Conservation (phyloP, 2,888 invertebrate genomes). For the Artemia sinica region DNA sequence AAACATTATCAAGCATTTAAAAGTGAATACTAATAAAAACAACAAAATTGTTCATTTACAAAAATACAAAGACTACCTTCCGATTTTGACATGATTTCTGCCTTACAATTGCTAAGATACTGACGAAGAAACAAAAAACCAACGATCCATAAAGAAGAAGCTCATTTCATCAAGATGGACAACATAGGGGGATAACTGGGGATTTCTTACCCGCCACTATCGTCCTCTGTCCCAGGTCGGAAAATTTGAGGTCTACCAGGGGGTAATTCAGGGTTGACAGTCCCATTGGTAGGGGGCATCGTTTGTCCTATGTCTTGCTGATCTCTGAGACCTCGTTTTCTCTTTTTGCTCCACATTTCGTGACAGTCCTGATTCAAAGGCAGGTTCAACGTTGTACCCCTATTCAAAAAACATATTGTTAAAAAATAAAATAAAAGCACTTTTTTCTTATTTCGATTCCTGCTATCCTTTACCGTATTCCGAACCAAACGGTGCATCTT, state of each 20-base stretch:
- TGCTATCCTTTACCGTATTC: too few species aligned
- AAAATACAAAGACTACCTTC: too few species aligned
- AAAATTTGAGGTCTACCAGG: conserved; percentile 13
- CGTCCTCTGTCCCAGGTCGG: conserved; percentile 22
- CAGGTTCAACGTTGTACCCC: conserved; percentile 47
- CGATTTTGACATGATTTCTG: background rate
- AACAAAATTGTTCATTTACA: background rate
- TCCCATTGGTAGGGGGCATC: conserved; percentile 30
- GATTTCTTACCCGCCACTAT: conserved; percentile 17
- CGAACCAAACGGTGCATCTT: too few species aligned
- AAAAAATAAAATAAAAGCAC: conserved; percentile 15
- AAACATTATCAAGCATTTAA: too few species aligned
- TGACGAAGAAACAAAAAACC: background rate
- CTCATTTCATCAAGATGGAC: conserved; percentile 8
- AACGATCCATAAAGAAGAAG: conserved; percentile 9
- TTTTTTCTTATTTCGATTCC: too few species aligned
- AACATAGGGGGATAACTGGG: too few species aligned
- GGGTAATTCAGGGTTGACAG: background rate
- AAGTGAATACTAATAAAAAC: too few species aligned
- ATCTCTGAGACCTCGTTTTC: conserved; percentile 64
- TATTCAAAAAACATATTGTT: conserved; percentile 27
- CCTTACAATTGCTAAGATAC: background rate
- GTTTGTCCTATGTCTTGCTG: conserved; percentile 44
- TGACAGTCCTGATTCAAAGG: conserved; percentile 97
- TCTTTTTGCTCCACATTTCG: conserved; percentile 94